Conservation (phyloP, 2,888 invertebrate species). For the Lasioglossum morio region DNA sequence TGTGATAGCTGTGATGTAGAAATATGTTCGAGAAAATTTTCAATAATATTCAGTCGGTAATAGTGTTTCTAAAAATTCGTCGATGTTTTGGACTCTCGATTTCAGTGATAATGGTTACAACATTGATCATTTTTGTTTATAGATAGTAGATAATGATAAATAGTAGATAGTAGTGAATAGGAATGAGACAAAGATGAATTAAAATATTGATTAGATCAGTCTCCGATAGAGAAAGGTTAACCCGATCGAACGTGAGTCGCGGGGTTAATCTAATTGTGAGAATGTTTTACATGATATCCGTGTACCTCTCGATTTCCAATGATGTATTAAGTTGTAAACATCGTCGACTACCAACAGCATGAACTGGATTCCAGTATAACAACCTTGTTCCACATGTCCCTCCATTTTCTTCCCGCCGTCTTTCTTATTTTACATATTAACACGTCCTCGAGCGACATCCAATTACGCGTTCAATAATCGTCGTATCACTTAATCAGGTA, state of each 20-base stretch:
- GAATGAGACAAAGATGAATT: not conserved
- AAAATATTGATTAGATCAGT: not conserved
- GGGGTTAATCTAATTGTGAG: not conserved
- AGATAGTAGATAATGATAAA: too few relatives aligned
- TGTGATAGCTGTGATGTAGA: not conserved
- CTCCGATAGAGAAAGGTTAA: not conserved
- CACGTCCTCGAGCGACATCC: constrained; percentile 36
- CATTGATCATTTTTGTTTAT: too few relatives aligned
- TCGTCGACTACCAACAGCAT: constrained; percentile 32
- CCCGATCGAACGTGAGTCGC: not conserved
- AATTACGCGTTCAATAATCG: constrained; percentile 48
- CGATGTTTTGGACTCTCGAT: too few relatives aligned
- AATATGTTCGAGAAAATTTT: not conserved
- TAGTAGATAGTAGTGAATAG: too few relatives aligned
- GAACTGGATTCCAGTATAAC: constrained; percentile 33
- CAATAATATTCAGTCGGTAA: not conserved
- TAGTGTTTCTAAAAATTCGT: not conserved
- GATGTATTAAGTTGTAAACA: constrained; percentile 29
- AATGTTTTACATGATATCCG: not conserved
- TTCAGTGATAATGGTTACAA: too few relatives aligned
- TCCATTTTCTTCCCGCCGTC: constrained; percentile 40
- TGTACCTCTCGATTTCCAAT: constrained; percentile 6
- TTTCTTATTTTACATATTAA: constrained; percentile 43
- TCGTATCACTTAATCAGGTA: constrained; percentile 17
- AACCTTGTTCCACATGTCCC: constrained; percentile 65